Conservation (phyloP, 2,888 invertebrate genomes). For the Erynnis tages region DNA sequence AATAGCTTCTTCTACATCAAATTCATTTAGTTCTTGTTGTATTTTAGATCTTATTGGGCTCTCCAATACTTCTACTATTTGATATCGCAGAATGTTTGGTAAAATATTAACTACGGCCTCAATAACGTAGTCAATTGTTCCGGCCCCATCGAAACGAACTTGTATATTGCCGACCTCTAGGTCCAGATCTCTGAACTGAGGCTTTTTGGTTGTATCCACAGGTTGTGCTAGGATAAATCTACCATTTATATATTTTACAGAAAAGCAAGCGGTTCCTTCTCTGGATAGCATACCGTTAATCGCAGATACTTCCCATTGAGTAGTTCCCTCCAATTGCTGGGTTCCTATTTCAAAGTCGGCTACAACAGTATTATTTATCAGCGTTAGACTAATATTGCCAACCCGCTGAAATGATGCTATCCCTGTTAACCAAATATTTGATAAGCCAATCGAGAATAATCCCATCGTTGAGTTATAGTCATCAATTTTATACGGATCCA, state of each 20-base stretch:
- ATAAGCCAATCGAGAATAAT: conserved; percentile 82
- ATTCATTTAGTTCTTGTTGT: conserved; percentile 84
- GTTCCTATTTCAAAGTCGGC: conserved; percentile 85
- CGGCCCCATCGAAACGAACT: conserved; percentile 87
- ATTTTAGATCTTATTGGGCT: conserved; percentile 84
- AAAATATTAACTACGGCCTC: conserved; percentile 88
- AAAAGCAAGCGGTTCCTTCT: conserved; percentile 85
- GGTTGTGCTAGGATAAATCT: conserved; percentile 84
- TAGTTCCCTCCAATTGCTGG: conserved; percentile 84
- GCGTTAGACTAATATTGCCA: conserved; percentile 84
- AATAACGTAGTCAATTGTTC: conserved; percentile 87
- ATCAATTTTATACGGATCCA: conserved; percentile 84
- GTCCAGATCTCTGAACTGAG: conserved; percentile 84
- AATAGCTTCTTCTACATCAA: conserved; percentile 85
- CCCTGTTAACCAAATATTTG: conserved; percentile 86
- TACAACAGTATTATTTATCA: conserved; percentile 83
- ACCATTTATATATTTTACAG: conserved; percentile 84
- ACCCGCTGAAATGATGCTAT: conserved; percentile 87
- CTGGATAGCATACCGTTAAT: conserved; percentile 82
- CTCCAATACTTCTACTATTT: conserved; percentile 89
- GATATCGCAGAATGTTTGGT: conserved; percentile 89
- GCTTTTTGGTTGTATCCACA: conserved; percentile 84
- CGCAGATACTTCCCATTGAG: conserved; percentile 85
- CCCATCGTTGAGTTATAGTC: conserved; percentile 80
- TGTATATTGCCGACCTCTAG: conserved; percentile 89